These are phyloP conservation scores for Dissostichus mawsoni DNA, from an alignment of 2,113 vertebrate genomes.

Conservation along the genomic window DNA sequence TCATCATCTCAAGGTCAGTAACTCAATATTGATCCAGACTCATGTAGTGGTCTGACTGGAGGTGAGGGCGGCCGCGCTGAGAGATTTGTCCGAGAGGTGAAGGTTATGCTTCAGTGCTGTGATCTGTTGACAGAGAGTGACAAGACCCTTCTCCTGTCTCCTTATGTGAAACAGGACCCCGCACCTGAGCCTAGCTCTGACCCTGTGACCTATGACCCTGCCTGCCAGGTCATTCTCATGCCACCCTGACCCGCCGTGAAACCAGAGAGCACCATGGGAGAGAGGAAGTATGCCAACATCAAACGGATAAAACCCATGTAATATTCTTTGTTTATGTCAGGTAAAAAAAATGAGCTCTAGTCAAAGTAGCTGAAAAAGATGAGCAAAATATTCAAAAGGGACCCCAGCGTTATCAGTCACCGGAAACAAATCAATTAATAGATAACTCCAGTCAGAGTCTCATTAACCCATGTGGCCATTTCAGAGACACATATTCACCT, in stretches of 20 bases:
- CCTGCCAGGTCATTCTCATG: conserved; percentile 85
- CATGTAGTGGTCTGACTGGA: conserved; percentile 26
- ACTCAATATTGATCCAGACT: conserved; percentile 57
- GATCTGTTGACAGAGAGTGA: conserved; percentile 85
- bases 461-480: neutral
- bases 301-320: conserved; percentile 38
- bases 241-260: conserved; percentile 86
- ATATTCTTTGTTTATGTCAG: neutral
- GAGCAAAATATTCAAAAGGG: too few species aligned
- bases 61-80: conserved; percentile 53
- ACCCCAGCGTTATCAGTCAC: too few species aligned
- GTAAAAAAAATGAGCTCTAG: too few species aligned
- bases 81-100: conserved; percentile 67
- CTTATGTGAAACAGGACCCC: conserved; percentile 82
- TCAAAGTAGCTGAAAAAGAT: too few species aligned
- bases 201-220: conserved; percentile 81
- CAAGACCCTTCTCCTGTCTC: conserved; percentile 81
- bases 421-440: neutral
- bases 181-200: conserved; percentile 80
- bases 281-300: conserved; percentile 59
- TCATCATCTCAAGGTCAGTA: conserved; percentile 53
- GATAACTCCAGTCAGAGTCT: neutral
- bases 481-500: neutral
- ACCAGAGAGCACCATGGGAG: conserved; percentile 76
- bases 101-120: conserved; percentile 75